These are phyloP conservation scores for Ischnus inquisitorius DNA, from an alignment of 2,888 invertebrate species.

Conservation along the genomic window DNA sequence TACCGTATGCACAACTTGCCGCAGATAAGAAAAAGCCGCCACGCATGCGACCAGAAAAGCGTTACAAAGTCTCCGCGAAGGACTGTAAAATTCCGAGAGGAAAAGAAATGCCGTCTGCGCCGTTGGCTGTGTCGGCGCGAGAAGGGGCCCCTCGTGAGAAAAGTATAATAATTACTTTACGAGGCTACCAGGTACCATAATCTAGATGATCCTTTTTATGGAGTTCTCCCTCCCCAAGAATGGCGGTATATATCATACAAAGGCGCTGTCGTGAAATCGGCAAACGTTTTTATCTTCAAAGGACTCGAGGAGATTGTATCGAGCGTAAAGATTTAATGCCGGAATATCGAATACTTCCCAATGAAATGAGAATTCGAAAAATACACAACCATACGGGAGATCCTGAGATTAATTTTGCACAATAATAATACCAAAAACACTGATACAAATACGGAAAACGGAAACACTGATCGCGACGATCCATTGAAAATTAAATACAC, in stretches of 20 bases:
- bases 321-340: too few relatives aligned
- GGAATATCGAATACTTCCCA: background rate
- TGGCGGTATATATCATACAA: background rate
- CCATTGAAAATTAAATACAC: background rate
- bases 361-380: background rate
- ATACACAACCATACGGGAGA: slow-evolving; percentile 17
- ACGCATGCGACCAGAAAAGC: background rate
- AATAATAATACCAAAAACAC: too few relatives aligned
- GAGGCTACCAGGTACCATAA: slow-evolving; percentile 30
- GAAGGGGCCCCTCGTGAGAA: slow-evolving; percentile 25
- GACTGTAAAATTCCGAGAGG: slow-evolving; percentile 26
- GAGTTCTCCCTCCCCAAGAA: background rate
- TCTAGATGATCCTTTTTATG: slow-evolving; percentile 45
- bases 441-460: too few relatives aligned
- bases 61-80: background rate
- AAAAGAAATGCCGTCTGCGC: slow-evolving; percentile 16
- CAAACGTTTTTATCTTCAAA: background rate
- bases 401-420: too few relatives aligned
- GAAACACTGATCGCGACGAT: background rate
- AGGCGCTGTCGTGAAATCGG: slow-evolving; percentile 11
- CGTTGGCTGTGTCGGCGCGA: background rate
- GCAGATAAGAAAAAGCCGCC: slow-evolving; percentile 35
- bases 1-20: background rate
- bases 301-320: too few relatives aligned
- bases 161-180: slow-evolving; percentile 57